Base-by-base conservation (phyloP, 2,888 invertebrate species). In the Melieria omissa region DNA sequence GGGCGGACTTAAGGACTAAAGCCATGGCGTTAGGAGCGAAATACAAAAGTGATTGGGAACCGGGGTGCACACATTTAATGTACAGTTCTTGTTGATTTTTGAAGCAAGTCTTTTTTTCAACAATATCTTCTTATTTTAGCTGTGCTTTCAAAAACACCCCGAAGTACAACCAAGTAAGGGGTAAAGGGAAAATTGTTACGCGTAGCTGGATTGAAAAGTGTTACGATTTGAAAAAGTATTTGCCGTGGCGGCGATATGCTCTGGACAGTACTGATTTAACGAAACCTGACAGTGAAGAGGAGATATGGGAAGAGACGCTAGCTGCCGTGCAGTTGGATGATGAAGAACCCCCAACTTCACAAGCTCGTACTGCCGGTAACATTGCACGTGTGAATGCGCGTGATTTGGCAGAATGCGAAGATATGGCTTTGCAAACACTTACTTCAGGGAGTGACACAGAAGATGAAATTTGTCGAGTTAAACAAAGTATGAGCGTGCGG, bases 101-200 rank as follows among this genome's bases (percentile, higher is more conserved):
- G 29, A 1, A 29, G 29, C 29, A 16, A 16, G 29, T 29, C 29
- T 29, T 29, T 29, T 29, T 29, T 3, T 29, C 29, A 29, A 29
- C 0, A 49, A 12, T 7, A 52, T 29, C 7, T 70, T 14, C 4
- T 47, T 64, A 6, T 87, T 88, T 6, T 86, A 96, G 96, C 60
- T 97, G 96, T 88, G 96, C 97, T 10, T 96, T 96, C 87, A 88
- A 90, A 5, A 94, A 94, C 85, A 97, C 97, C 5, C 97, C 97
- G 5, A 97, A 97, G 86, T 93, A 93, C 84, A 90, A 90, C 65
- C 90, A 93, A 86, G 93, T 93, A 3, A 89, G 89, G 77, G 89
- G 89, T 73, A 89, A 90, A 2, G 90, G 90, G 73, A 82, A 81
- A 75, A 94, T 92, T 71, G 92, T 93, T 4, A 90, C 85, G 41